Percentiles rank a stretch among this genome's conserved stretches.
Conservation (phyloP, 2,888 invertebrate species). For the Netelia virgata region DNA sequence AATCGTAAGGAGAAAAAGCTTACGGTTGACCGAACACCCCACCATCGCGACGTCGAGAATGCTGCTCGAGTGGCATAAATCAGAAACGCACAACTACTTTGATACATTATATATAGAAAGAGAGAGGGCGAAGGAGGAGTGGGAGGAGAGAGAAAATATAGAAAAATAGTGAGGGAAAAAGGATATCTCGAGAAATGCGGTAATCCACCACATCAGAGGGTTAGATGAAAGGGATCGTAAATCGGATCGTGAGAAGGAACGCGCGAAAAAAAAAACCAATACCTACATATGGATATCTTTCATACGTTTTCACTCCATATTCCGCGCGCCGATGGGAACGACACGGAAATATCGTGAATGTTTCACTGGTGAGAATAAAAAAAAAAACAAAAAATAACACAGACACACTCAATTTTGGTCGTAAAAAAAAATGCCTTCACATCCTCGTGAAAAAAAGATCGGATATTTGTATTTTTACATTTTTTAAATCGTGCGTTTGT, state of each 20-base stretch:
- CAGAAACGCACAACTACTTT: conserved; percentile 14
- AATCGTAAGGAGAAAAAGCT: neutral
- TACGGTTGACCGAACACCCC: conserved; percentile 6
- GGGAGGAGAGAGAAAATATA: neutral
- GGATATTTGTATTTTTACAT: too few relatives aligned
- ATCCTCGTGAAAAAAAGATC: too few relatives aligned
- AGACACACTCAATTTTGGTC: neutral
- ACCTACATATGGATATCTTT: neutral
- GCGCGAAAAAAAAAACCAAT: conserved; percentile 1
- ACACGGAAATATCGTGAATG: conserved; percentile 2
- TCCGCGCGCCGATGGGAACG: neutral
- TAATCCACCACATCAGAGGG: conserved; percentile 6
- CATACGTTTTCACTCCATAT: neutral
- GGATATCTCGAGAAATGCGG: conserved; percentile 13
- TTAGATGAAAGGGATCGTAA: neutral
- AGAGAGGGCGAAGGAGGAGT: neutral
- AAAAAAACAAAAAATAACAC: neutral
- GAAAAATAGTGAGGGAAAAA: neutral
- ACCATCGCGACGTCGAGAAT: neutral
- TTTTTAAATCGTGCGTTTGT: too few relatives aligned
- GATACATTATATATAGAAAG: neutral
- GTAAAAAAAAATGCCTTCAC: too few relatives aligned
- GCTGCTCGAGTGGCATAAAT: conserved; percentile 49
- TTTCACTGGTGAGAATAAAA: neutral
- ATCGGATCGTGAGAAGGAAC: neutral